These are phyloP conservation scores for Leptinotarsa peninsularis DNA, from an alignment of 2,888 invertebrate genomes.

Conservation along the genomic window DNA sequence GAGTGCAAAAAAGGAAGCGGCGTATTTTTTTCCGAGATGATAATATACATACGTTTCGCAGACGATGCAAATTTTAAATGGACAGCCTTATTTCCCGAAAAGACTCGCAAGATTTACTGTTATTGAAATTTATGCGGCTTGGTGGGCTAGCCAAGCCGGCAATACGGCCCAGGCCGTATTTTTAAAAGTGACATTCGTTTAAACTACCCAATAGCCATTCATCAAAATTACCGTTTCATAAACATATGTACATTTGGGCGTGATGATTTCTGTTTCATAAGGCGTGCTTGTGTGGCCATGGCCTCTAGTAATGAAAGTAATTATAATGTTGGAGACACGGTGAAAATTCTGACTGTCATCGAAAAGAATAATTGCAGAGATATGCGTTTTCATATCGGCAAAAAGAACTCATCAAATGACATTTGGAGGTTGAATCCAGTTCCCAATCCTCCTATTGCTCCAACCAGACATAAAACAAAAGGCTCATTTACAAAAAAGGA, in stretches of 20 bases:
- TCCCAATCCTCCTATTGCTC: too few relatives aligned
- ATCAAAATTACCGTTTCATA: slow-evolving; percentile 28
- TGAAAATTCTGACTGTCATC: neutral
- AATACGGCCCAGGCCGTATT: slow-evolving; percentile 27
- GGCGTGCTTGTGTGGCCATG: slow-evolving; percentile 21
- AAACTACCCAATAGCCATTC: slow-evolving; percentile 22
- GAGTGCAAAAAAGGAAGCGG: neutral
- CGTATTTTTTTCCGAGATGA: neutral
- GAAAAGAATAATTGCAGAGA: neutral
- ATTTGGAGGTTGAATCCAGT: neutral
- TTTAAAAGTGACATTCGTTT: slow-evolving; percentile 39
- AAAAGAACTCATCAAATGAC: neutral
- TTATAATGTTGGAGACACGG: slow-evolving; percentile 1
- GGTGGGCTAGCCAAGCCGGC: slow-evolving; percentile 33
- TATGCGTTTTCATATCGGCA: neutral
- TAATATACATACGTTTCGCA: slow-evolving; percentile 28
- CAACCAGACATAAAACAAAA: too few relatives aligned
- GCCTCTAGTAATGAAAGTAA: slow-evolving; percentile 15
- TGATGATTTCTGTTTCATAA: slow-evolving; percentile 23
- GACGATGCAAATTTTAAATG: slow-evolving; percentile 47
- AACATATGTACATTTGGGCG: slow-evolving; percentile 25
- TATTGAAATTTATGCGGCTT: slow-evolving; percentile 47
- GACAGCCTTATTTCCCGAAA: slow-evolving; percentile 46
- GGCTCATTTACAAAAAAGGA: too few relatives aligned
- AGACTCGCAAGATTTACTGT: slow-evolving; percentile 45